Conservation (phyloP, 1,140 invertebrate species). For the Zaprionus vittiger region DNA sequence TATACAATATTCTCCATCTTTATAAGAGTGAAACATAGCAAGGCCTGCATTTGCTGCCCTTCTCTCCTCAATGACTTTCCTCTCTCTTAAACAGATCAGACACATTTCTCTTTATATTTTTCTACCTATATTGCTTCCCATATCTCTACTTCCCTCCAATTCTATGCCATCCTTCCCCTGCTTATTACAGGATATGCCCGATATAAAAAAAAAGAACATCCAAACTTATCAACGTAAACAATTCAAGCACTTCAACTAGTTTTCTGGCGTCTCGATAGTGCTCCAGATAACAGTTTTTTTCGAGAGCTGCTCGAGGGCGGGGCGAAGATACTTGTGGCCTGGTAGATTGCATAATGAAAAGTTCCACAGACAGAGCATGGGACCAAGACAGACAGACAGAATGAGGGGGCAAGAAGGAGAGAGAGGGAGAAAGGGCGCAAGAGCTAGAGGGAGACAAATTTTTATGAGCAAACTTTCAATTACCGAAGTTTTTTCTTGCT, state of each 20-base stretch:
- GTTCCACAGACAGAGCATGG: constrained; percentile 39
- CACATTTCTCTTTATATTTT: neutral
- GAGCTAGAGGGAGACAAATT: constrained; percentile 69
- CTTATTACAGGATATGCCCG: neutral
- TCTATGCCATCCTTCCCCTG: neutral
- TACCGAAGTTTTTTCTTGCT: constrained; percentile 80
- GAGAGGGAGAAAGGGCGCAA: constrained; percentile 18
- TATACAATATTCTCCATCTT: neutral
- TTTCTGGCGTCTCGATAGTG: constrained; percentile 75
- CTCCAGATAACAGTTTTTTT: constrained; percentile 58
- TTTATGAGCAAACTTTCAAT: constrained; percentile 82
- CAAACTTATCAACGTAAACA: constrained; percentile 79
- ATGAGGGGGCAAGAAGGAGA: neutral
- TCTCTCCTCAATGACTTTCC: no score
- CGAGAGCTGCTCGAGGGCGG: neutral
- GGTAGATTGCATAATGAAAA: constrained; percentile 71
- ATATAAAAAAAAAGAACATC: constrained; percentile 14
- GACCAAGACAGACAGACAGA: neutral
- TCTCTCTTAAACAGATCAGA: neutral
- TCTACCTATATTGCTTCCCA: neutral
- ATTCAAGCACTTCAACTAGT: constrained; percentile 78
- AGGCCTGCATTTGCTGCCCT: no score
- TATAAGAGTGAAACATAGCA: neutral
- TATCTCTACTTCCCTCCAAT: neutral
- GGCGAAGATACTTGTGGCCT: constrained; percentile 23